These are phyloP conservation scores for Pituophis catenifer DNA, from an alignment of 2,113 vertebrate genomes.

Conservation along the genomic window DNA sequence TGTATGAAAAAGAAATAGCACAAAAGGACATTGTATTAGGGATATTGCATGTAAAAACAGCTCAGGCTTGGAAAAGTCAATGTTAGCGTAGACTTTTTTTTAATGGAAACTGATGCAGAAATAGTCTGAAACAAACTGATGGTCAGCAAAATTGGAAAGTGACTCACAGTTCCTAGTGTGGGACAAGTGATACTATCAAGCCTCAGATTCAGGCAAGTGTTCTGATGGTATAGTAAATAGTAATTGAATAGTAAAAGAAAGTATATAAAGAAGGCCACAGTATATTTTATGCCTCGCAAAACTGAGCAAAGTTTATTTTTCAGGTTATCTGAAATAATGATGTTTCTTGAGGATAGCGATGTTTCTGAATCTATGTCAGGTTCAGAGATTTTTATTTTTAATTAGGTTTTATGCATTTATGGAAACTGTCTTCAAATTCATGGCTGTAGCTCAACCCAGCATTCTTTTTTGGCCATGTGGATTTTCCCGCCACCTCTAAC, in stretches of 20 bases:
- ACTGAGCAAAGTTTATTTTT: background rate
- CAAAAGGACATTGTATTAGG: background rate
- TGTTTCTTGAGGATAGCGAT: background rate
- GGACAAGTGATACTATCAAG: background rate
- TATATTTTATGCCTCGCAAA: background rate
- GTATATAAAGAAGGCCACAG: background rate
- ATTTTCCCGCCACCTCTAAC: background rate
- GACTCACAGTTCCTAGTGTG: background rate
- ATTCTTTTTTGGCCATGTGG: background rate
- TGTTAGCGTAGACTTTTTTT: background rate
- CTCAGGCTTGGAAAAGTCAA: background rate
- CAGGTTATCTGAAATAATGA: background rate
- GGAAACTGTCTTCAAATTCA: background rate
- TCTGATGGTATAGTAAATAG: background rate
- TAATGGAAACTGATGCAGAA: background rate
- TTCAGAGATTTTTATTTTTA: background rate
- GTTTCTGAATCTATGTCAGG: background rate
- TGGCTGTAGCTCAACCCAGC: background rate
- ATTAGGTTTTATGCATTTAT: background rate
- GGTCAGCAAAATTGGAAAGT: background rate
- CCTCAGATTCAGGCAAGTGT: background rate
- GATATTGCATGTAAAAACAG: background rate
- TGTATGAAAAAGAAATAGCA: background rate
- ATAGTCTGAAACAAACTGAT: background rate
- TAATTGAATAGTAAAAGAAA: background rate